Conservation (phyloP, 2,797 vertebrate genomes). For the Loriculus beryllinus region DNA sequence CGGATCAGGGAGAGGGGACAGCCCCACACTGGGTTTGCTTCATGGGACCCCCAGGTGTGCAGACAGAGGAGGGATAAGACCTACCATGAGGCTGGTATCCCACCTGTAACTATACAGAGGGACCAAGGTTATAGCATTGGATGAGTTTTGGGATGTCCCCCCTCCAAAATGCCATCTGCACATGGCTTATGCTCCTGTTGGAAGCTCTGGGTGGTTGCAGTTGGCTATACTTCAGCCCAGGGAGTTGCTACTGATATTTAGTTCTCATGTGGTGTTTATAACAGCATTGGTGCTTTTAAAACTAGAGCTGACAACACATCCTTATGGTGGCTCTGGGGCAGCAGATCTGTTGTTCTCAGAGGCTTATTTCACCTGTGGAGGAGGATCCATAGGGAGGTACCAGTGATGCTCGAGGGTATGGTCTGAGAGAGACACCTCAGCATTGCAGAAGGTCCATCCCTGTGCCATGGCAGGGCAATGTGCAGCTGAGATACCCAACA, state of each 20-base stretch:
- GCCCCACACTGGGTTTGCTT: not conserved
- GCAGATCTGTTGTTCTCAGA: not conserved
- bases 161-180: not conserved
- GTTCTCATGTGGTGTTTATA: not conserved
- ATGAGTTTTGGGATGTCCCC: not conserved
- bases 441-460: not conserved
- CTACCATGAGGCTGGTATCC: not conserved
- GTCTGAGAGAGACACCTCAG: not conserved
- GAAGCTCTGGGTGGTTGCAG: not conserved
- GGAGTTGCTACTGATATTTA: not conserved
- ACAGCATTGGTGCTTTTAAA: not conserved
- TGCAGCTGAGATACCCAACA: not conserved
- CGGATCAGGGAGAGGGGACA: not conserved
- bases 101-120: rapidly evolving
- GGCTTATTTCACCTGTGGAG: not conserved
- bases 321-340: not conserved
- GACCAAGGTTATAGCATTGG: rapidly evolving
- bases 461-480: rapidly evolving
- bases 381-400: not conserved
- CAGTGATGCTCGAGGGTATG: rapidly evolving
- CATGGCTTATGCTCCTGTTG: rapidly evolving
- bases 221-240: not conserved
- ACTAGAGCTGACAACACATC: not conserved
- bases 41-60: not conserved
- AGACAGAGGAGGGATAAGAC: not conserved